Percentiles rank a stretch among this genome's conserved stretches.
These are phyloP conservation scores for Pyrgilauda ruficollis DNA, from an alignment of 2,113 vertebrate species.

Conservation along the genomic window DNA sequence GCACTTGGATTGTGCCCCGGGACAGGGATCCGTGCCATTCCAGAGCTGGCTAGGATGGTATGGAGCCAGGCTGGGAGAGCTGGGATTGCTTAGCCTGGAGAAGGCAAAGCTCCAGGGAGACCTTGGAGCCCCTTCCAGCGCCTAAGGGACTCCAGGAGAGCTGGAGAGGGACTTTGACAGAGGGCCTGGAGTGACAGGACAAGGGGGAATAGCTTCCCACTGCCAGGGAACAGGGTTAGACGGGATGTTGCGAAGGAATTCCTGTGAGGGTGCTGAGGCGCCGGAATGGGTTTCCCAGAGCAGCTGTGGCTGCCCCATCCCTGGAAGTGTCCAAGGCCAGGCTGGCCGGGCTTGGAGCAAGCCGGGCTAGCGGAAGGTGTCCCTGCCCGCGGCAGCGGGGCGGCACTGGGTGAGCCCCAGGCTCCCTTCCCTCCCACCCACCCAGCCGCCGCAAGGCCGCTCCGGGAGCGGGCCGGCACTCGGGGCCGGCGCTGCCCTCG, in stretches of 20 bases:
- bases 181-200: not conserved
- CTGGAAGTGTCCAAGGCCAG: not conserved
- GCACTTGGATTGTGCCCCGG: fast-evolving
- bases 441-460: fast-evolving
- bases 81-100: not conserved
- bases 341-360: not conserved
- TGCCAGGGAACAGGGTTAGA: not conserved
- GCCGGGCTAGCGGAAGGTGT: fast-evolving
- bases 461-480: fast-evolving
- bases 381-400: not conserved
- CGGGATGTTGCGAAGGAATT: not conserved
- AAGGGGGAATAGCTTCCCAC: not conserved
- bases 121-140: not conserved
- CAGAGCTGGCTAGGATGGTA: no score
- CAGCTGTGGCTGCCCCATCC: not conserved
- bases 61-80: not conserved
- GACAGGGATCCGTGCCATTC: not conserved
- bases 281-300: not conserved
- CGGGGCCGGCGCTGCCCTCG: not conserved
- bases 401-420: fast-evolving
- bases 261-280: not conserved
- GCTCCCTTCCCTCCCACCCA: not conserved
- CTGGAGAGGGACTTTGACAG: not conserved
- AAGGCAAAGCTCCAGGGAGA: not conserved
- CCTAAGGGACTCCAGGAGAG: not conserved